Conservation (phyloP, 2,888 invertebrate genomes). For the Lamellibrachia satsuma region DNA sequence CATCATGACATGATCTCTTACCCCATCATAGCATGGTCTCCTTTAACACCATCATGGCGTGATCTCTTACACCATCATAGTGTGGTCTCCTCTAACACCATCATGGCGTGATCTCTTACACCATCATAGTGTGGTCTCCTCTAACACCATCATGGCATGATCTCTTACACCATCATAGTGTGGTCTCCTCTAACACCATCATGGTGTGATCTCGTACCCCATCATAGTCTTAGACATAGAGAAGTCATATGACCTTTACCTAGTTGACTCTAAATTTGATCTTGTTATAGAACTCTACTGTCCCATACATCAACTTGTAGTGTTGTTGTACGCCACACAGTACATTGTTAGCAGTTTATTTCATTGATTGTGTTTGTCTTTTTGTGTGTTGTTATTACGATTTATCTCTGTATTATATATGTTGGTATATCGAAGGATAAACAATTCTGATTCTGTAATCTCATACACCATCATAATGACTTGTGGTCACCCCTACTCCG, state of each 20-base stretch:
- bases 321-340: no score
- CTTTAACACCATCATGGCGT: background rate
- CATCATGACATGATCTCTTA: no score
- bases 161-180: background rate
- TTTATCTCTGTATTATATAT: no score
- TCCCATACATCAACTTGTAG: no score
- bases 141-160: background rate
- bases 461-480: background rate
- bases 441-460: background rate
- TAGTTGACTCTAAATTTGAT: no score
- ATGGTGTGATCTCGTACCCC: background rate
- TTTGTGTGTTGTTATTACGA: no score
- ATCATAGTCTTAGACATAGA: background rate
- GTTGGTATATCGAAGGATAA: no score
- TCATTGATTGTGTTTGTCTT: no score
- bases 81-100: background rate
- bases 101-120: background rate
- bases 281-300: no score
- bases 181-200: background rate
- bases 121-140: background rate
- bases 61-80: background rate
- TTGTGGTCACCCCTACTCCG: background rate
- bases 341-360: no score
- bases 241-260: no score
- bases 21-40: background rate